A percentile compares a stretch with the other conserved stretches of the same genome.
Evolutionary conservation across 92 coral and sea anemone species (phyloP).

Genomic region (Parazoanthus atlanticus): DNA sequence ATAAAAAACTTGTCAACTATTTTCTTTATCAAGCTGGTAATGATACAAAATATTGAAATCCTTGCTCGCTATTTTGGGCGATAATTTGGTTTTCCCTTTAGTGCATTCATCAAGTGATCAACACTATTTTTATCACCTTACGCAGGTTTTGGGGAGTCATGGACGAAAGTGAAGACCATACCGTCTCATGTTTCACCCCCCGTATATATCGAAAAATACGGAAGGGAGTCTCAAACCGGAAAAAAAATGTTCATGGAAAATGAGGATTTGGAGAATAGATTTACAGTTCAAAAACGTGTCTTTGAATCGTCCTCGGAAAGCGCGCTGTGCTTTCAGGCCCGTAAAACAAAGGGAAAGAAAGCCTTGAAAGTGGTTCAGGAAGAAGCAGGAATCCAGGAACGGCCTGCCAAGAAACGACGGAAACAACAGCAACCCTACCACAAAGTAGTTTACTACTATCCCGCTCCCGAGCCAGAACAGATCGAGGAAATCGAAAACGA

Average conservation of each 20-base stretch:
- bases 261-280: slow-evolving; percentile 14
- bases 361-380: slow-evolving; percentile 13
- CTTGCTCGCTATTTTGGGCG: slow-evolving; percentile 12
- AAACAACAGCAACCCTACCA: slow-evolving; percentile 39
- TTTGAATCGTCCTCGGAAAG: slow-evolving; percentile 21
- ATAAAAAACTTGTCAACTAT: background rate
- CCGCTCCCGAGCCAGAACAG: slow-evolving; percentile 33
- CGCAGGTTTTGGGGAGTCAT: slow-evolving; percentile 17
- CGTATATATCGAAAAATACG: background rate
- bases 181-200: slow-evolving; percentile 25
- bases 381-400: background rate
- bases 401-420: slow-evolving; percentile 26
- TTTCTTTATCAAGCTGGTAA: background rate
- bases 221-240: slow-evolving; percentile 26
- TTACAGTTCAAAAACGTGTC: slow-evolving; percentile 16
- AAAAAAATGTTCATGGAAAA: slow-evolving; percentile 28
- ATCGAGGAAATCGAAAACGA: slow-evolving; percentile 16
- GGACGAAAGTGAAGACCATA: slow-evolving; percentile 21
- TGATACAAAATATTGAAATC: background rate
- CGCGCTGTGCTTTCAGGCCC: slow-evolving; percentile 18
- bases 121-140: slow-evolving; percentile 35
- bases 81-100: slow-evolving; percentile 17
- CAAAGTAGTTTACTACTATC: slow-evolving; percentile 37
- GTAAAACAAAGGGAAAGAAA: slow-evolving; percentile 24
- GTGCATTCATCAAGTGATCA: background rate